Percentiles rank a stretch among this genome's conserved stretches.
Conservation (phyloP, 2,797 vertebrate genomes). For the Lagorchestes hirsutus region DNA sequence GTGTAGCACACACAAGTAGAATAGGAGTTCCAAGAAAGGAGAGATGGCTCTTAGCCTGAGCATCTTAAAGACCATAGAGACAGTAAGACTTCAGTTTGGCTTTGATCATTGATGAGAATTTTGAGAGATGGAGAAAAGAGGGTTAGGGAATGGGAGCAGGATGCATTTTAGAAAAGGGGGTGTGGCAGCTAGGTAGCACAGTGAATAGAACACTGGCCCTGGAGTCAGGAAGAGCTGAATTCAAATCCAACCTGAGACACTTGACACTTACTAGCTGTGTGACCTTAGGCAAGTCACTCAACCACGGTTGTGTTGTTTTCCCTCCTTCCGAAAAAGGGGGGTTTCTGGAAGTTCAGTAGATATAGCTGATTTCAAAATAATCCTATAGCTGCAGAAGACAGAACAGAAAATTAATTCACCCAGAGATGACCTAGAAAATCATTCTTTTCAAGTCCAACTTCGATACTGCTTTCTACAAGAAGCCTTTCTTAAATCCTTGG, state of each 20-base stretch:
- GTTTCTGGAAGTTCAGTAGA: neutral
- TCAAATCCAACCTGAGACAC: too few species aligned
- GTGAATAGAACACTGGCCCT: too few species aligned
- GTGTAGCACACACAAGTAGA: neutral
- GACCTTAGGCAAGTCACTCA: too few species aligned
- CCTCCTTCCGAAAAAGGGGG: neutral
- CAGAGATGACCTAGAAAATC: conserved; percentile 4
- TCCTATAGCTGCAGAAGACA: conserved; percentile 30
- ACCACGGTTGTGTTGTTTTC: too few species aligned
- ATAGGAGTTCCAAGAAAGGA: neutral
- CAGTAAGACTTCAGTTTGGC: neutral
- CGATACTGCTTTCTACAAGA: neutral
- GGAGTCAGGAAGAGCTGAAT: too few species aligned
- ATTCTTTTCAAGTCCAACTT: neutral
- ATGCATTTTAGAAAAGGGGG: neutral
- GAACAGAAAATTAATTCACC: conserved; percentile 44
- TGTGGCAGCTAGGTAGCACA: too few species aligned
- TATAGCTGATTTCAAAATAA: neutral
- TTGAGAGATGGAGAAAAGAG: neutral
- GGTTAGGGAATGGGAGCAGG: neutral
- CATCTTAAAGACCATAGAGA: neutral
- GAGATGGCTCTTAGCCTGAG: neutral
- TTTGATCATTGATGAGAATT: neutral
- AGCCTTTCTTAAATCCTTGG: neutral
- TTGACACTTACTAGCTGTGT: too few species aligned